These are phyloP conservation scores for Folsomia manolachei DNA, from an alignment of 2,888 invertebrate species.

Conservation along the genomic window DNA sequence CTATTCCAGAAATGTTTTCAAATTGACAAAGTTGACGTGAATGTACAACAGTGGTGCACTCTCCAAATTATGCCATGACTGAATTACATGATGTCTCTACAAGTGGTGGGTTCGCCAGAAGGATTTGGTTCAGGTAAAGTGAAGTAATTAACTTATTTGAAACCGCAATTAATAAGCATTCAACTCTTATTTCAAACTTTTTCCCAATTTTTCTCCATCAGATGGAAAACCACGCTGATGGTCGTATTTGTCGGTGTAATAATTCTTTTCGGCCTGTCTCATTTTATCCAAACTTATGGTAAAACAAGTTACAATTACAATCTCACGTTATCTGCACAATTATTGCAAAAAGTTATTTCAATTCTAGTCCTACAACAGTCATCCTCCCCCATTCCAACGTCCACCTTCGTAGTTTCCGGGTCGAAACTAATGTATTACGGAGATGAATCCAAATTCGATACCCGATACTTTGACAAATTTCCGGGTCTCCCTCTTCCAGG, in stretches of 20 bases:
- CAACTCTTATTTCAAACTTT: no score
- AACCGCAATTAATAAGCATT: no score
- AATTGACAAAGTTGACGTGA: no score
- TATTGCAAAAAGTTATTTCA: no score
- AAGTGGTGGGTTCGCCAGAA: background rate
- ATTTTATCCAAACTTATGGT: background rate
- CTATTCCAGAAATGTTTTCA: no score
- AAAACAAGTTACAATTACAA: no score
- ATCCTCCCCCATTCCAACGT: background rate
- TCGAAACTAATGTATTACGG: conserved; percentile 17
- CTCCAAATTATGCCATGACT: no score
- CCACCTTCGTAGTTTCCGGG: conserved; percentile 12
- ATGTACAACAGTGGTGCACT: no score
- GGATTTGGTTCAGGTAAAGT: background rate
- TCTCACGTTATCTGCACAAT: no score
- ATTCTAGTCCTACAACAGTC: no score
- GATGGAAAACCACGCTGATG: background rate
- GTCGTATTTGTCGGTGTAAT: background rate
- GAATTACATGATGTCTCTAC: background rate
- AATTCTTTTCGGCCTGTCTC: background rate
- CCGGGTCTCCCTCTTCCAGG: conserved; percentile 6
- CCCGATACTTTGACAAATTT: conserved; percentile 14
- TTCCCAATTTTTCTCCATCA: background rate
- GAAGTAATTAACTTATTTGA: no score
- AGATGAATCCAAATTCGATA: conserved; percentile 16